phyloP scores from a whole-genome alignment of 2,797 vertebrate species.

The Xiphophorus birchmanni region DNA sequence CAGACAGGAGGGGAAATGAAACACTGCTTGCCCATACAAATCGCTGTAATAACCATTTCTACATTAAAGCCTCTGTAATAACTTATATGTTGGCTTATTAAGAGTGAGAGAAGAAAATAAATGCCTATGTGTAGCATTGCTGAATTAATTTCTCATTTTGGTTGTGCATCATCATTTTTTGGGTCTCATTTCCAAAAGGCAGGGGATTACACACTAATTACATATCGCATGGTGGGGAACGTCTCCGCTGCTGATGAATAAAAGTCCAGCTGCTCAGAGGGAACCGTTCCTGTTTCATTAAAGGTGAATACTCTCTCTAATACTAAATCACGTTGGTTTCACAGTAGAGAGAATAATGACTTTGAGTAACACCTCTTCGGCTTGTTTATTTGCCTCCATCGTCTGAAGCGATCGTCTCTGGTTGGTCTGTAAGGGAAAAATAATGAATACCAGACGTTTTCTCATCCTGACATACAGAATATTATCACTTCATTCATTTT shows the following conservation, averaged over 20 bases:
- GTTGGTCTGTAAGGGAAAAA: slow-evolving; percentile 15
- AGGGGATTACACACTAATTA: slow-evolving; percentile 82
- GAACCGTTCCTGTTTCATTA: slow-evolving; percentile 50
- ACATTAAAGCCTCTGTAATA: slow-evolving; percentile 78
- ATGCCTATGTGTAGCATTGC: slow-evolving; percentile 73
- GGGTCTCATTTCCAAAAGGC: slow-evolving; percentile 79
- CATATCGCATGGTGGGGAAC: slow-evolving; percentile 73
- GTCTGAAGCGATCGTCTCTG: slow-evolving; percentile 7
- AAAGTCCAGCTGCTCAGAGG: slow-evolving; percentile 62
- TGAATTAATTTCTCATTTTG: slow-evolving; percentile 84
- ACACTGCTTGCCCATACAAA: slow-evolving; percentile 75
- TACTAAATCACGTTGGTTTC: slow-evolving; percentile 44
- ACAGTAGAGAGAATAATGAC: slow-evolving; percentile 45
- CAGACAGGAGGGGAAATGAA: slow-evolving; percentile 77
- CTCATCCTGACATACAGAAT: slow-evolving; percentile 21
- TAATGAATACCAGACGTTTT: background rate
- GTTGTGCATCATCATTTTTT: slow-evolving; percentile 81
- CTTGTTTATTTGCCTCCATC: slow-evolving; percentile 48
- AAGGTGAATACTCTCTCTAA: slow-evolving; percentile 40
- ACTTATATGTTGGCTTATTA: slow-evolving; percentile 76
- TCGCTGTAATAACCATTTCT: slow-evolving; percentile 81
- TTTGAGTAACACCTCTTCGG: slow-evolving; percentile 37
- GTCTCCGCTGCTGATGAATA: slow-evolving; percentile 74
- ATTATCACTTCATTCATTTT: slow-evolving; percentile 20
- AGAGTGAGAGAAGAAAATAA: slow-evolving; percentile 66